A percentile compares a stretch with the other conserved stretches of the same genome.
Evolutionary conservation across 2,888 invertebrate genomes (phyloP).

Genomic region (Podabrus alpinus): DNA sequence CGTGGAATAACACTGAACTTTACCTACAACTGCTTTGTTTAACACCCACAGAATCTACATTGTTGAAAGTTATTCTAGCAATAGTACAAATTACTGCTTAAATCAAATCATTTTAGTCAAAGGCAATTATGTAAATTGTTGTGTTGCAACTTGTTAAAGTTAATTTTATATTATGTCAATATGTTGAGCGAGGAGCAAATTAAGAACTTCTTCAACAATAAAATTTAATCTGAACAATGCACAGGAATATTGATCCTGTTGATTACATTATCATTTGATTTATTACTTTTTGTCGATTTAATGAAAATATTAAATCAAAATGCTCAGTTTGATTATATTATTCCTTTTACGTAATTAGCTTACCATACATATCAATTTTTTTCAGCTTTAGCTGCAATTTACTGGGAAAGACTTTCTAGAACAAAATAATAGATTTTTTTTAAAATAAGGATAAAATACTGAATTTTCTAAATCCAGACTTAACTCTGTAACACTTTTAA

Average conservation of each 20-base stretch:
- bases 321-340: too few relatives aligned
- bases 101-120: not conserved
- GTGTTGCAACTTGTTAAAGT: not conserved
- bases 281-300: not conserved
- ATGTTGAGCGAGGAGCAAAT: not conserved
- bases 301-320: not conserved
- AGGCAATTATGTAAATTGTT: not conserved
- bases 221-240: not conserved
- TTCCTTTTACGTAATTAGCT: too few relatives aligned
- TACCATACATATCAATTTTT: not conserved
- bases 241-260: not conserved
- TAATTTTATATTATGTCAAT: not conserved
- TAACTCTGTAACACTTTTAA: not conserved
- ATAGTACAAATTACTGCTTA: not conserved
- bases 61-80: not conserved
- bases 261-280: not conserved
- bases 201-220: not conserved
- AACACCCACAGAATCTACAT: not conserved
- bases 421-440: not conserved
- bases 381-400: not conserved
- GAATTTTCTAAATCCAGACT: not conserved
- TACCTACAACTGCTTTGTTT: not conserved
- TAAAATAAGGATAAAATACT: not conserved
- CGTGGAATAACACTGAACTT: not conserved
- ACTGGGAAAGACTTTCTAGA: not conserved